Evolutionary conservation across 1,140 invertebrate species (phyloP).

Genomic region (Sipha flava): DNA sequence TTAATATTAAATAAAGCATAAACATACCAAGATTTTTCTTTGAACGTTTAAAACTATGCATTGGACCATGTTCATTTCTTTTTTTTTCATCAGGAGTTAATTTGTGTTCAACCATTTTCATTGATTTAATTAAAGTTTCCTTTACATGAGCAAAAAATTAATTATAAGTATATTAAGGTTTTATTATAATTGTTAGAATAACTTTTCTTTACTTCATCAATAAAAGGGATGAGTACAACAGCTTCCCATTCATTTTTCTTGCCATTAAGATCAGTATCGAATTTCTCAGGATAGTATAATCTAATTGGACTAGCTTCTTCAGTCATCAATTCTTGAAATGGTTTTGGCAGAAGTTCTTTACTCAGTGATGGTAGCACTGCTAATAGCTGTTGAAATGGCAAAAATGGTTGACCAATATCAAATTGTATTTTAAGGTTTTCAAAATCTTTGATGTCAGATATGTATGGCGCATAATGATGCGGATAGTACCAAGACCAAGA

Average conservation of each 20-base stretch:
- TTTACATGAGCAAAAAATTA: slow-evolving; percentile 42
- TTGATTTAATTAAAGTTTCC: slow-evolving; percentile 63
- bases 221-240: slow-evolving; percentile 92
- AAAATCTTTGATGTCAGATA: slow-evolving; percentile 85
- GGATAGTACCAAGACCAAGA: slow-evolving; percentile 98
- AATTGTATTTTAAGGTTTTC: slow-evolving; percentile 64
- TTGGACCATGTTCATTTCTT: slow-evolving; percentile 77
- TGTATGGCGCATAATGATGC: slow-evolving; percentile 91
- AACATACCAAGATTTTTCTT: slow-evolving; percentile 49
- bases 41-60: slow-evolving; percentile 67
- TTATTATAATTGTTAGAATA: slow-evolving; percentile 34
- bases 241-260: slow-evolving; percentile 97
- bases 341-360: slow-evolving; percentile 64
- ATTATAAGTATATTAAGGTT: neutral
- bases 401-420: slow-evolving; percentile 77
- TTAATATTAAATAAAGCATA: slow-evolving; percentile 4
- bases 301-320: slow-evolving; percentile 72
- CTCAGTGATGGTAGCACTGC: slow-evolving; percentile 79
- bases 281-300: slow-evolving; percentile 82
- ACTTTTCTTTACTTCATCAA: slow-evolving; percentile 63
- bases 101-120: slow-evolving; percentile 57
- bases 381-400: slow-evolving; percentile 89
- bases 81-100: slow-evolving; percentile 63
- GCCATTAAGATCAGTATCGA: slow-evolving; percentile 84
- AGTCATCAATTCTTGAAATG: slow-evolving; percentile 76